phyloP scores from a whole-genome alignment of 2,797 vertebrate species.

The Enteromius thamalakanensis region DNA sequence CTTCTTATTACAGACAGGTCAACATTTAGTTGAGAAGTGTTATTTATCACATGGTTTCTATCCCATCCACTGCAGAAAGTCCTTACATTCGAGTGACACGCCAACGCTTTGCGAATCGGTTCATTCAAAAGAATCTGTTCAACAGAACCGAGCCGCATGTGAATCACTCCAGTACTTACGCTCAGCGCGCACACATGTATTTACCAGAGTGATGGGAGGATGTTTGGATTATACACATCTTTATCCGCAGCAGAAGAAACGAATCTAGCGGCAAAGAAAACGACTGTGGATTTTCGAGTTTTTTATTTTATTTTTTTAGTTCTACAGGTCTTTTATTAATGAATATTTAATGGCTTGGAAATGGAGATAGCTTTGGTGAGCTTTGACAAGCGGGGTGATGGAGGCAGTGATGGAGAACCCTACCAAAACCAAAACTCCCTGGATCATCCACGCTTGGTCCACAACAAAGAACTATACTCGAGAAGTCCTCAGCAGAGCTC shows the following conservation, averaged over 20 bases:
- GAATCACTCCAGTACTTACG: slow-evolving; percentile 15
- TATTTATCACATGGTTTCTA: background rate
- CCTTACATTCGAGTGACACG: background rate
- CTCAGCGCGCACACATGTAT: slow-evolving; percentile 37
- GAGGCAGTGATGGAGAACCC: slow-evolving; percentile 69
- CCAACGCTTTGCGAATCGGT: background rate
- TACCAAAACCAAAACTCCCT: slow-evolving; percentile 70
- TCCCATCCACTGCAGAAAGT: background rate
- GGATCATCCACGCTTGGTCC: slow-evolving; percentile 73
- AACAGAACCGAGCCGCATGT: background rate
- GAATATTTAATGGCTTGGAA: slow-evolving; percentile 64
- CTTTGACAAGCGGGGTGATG: slow-evolving; percentile 85
- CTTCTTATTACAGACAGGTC: background rate
- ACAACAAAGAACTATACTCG: slow-evolving; percentile 77
- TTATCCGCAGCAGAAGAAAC: slow-evolving; percentile 47
- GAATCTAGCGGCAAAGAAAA: slow-evolving; percentile 7
- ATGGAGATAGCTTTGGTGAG: slow-evolving; percentile 94
- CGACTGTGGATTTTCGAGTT: slow-evolving; percentile 53
- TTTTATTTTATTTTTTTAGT: background rate
- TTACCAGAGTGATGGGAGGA: slow-evolving; percentile 53
- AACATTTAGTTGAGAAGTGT: background rate
- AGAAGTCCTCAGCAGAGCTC: slow-evolving; percentile 64
- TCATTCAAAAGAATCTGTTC: background rate
- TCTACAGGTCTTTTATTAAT: slow-evolving; percentile 60
- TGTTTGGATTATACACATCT: slow-evolving; percentile 51